Base-by-base conservation (phyloP, 2,113 vertebrate species). In the Mohoua ochrocephala region DNA sequence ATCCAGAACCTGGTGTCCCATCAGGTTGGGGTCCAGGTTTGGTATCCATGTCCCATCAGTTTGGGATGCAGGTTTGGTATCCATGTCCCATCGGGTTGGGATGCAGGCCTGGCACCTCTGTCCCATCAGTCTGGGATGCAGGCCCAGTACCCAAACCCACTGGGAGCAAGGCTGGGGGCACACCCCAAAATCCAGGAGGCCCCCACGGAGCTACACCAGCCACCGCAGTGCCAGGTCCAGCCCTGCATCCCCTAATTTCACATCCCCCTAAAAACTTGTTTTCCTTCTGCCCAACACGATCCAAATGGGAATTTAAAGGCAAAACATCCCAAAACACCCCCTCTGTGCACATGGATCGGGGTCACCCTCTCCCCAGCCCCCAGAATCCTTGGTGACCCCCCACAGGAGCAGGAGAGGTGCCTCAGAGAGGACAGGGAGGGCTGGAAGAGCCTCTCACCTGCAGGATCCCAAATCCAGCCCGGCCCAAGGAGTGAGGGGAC, bases 11-110 rank as follows among this genome's bases (percentile, higher is more conserved):
- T 2, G n/a, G 2, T 10, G 17, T 41, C 27, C 60, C 27, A 19
- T 37, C 24, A 27, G 13, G 1, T 8, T 3, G 12, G 28, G 61
- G 31, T 64, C 41, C 61, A 22, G 9, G 13, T 31, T 4, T 8
- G 10, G 41, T 16, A 11, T 15, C 30, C 2, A 2, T 24, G 42
- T 13, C 42, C 42, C 31, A 19, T 6, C 21, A 24, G 1, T 2
- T 6, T 3, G 5, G 47, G 47, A 70, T 70, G 47, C 35, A 50
- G 10, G 5, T 13, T 3, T 14, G 11, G 41, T 1, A 5, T 15
- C 65, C 5, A 0, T 4, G 7, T 64, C n/a, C 50, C 59, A 47
- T 4, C 23, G 11, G 0, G 1, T 6, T 2, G 2, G 35, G 70
- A 35, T 31, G 27, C 37, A 59, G 83, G 6, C 3, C 11, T 5